Base-by-base conservation (phyloP, 2,113 vertebrate genomes). In the Gymnarchus niloticus region DNA sequence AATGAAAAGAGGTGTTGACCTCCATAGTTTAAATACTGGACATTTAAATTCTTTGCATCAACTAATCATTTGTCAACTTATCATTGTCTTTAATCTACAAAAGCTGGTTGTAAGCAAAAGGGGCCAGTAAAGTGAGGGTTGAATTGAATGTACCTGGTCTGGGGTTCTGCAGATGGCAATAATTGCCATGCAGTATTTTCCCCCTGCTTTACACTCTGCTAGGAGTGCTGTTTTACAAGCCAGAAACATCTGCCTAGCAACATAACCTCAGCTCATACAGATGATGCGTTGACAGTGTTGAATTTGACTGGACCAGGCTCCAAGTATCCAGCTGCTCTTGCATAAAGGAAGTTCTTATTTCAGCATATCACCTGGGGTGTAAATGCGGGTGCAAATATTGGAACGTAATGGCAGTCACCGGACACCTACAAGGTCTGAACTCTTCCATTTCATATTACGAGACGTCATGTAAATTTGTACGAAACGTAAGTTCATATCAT, bases 231-330 rank as follows among this genome's bases (percentile, higher is more conserved):
- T 46, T 3, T 23, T 48, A 21, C 19, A 44, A 78, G 44, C 33
- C 9, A 44, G 46, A 81, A 81, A 81, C 44, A 81, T 48, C 48
- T 25, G 21, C 21, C 44, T 51, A 51, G 77, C 12, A 10, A 10
- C n/a, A 48, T 23, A 49, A 51, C 10, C 44, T 48, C 46, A 12
- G 46, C 6, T 51, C 77, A 25, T 51, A 44, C 21, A 25, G n/a
- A 17, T 48, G 23, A 25, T 80, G 76, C 8, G 3, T 80, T 80
- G 46, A 48, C 9, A 23, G 37, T 12, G 46, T 49, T 49, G 77
- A 80, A n/a, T 80, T 80, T 51, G 77, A 81, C 48, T 49, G 46
- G 44, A 81, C n/a, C 48, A n/a, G n/a, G 21, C 9, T 81, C 65
- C 41, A 3, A 73, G 12, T 37, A 73, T 73, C 33, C 65, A 73